Base-by-base conservation (phyloP, 2,888 invertebrate genomes). In the Holacanthella duospinosa region DNA sequence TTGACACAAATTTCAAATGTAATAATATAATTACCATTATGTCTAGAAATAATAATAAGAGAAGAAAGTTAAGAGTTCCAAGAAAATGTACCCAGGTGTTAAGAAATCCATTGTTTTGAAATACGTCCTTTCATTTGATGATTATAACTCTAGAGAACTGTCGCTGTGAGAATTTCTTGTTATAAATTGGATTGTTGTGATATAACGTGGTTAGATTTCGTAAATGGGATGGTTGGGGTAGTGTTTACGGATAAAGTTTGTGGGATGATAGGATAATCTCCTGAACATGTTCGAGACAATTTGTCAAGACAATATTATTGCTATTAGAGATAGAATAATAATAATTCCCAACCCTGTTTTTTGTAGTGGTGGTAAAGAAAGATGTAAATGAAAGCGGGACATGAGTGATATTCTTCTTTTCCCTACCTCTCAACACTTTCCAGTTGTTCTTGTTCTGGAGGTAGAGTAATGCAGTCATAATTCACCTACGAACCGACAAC, bases 401-500 rank as follows among this genome's bases (percentile, higher is more conserved):
- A 53, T 25, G 54, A 53, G n/a, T 53, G 54, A 24, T 53, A 36
- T 36, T 36, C 36, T 36, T 36, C 16, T 24, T 9, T n/a, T 53
- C n/a, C n/a, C n/a, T n/a, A 6, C n/a, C 9, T n/a, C n/a, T n/a
- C 6, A 6, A 6, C 4, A 6, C n/a, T 53, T 53, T 9, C 54
- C 21, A 53, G 54, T 53, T 53, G 54, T 53, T 64, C 65, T 67
- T 64, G 64, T 64, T 68, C 65, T 63, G 60, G 64, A 64, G 64
- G 64, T 62, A 66, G 57, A 66, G 62, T 28, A 70, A 68, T 67
- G 70, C 63, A 66, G 71, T 67, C 67, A 70, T 71, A 71, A 71
- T 66, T 71, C 69, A 71, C 71, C 68, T 67, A 65, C 54, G 67
- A 24, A 25, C 9, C 62, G 68, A 71, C 71, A 71, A 71, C 71